phyloP scores from a whole-genome alignment of 1,140 invertebrate species.

The Listronotus bonariensis region DNA sequence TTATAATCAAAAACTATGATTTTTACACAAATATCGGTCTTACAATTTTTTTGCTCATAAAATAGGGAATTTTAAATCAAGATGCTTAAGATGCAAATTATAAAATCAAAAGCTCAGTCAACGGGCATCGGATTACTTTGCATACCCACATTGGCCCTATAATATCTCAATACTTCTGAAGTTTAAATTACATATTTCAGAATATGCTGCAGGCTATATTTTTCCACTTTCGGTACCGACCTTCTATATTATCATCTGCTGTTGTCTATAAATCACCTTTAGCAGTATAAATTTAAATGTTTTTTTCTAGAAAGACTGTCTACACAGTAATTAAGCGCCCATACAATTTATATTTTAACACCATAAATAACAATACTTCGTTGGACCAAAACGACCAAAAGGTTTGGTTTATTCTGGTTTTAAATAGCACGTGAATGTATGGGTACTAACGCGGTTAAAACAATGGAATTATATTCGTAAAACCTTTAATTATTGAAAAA shows the following conservation, averaged over 20 bases:
- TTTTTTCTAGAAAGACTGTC: slow-evolving; percentile 15
- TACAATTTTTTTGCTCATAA: too few species aligned
- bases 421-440: too few species aligned
- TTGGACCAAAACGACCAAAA: neutral
- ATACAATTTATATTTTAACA: slow-evolving; percentile 27
- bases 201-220: slow-evolving; percentile 1
- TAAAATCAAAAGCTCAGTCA: too few species aligned
- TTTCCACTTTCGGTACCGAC: neutral
- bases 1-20: too few species aligned
- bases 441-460: too few species aligned
- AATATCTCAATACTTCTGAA: slow-evolving; percentile 15
- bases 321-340: slow-evolving; percentile 18
- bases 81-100: too few species aligned
- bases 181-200: slow-evolving; percentile 11
- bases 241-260: neutral
- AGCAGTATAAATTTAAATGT: slow-evolving; percentile 17
- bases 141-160: slow-evolving; percentile 3
- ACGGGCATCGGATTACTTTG: neutral
- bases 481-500: too few species aligned
- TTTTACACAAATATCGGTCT: too few species aligned
- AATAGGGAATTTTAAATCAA: too few species aligned
- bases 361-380: slow-evolving; percentile 21
- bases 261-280: slow-evolving; percentile 6
- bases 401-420: too few species aligned
- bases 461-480: too few species aligned